Percentiles rank a stretch among this genome's conserved stretches.
These are phyloP conservation scores for Rhodeus uyekii DNA, from an alignment of 2,797 vertebrate genomes.

Conservation along the genomic window DNA sequence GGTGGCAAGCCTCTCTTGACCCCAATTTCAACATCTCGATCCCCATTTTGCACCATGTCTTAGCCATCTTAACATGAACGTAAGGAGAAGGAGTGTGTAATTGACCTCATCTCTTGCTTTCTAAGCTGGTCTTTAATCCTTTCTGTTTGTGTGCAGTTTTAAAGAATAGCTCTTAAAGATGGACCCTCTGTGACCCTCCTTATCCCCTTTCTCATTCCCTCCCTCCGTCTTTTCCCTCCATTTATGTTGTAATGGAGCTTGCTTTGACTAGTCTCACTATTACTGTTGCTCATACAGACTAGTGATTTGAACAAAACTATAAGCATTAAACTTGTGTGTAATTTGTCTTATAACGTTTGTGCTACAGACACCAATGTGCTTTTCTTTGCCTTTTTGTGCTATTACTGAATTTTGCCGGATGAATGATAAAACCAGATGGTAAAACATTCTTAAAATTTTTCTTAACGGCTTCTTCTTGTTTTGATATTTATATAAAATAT, in stretches of 20 bases:
- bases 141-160: slow-evolving; percentile 66
- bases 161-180: slow-evolving; percentile 28
- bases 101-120: slow-evolving; percentile 58
- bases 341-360: not conserved
- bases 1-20: slow-evolving; percentile 73
- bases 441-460: not conserved
- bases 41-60: slow-evolving; percentile 57
- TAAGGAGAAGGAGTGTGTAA: slow-evolving; percentile 59
- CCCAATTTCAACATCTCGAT: slow-evolving; percentile 70
- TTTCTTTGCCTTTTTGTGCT: no score
- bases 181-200: slow-evolving; percentile 11
- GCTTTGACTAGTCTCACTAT: not conserved
- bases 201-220: not conserved
- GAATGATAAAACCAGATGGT: not conserved
- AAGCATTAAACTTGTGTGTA: not conserved
- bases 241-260: not conserved
- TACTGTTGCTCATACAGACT: not conserved
- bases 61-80: slow-evolving; percentile 65
- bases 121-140: slow-evolving; percentile 71
- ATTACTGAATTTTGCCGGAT: not conserved
- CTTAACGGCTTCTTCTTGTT: no score
- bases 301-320: not conserved
- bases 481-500: no score
- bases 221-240: not conserved
- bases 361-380: not conserved